Evolutionary conservation across 2,113 vertebrate species (phyloP).

Genomic region (Entelurus aequoreus): DNA sequence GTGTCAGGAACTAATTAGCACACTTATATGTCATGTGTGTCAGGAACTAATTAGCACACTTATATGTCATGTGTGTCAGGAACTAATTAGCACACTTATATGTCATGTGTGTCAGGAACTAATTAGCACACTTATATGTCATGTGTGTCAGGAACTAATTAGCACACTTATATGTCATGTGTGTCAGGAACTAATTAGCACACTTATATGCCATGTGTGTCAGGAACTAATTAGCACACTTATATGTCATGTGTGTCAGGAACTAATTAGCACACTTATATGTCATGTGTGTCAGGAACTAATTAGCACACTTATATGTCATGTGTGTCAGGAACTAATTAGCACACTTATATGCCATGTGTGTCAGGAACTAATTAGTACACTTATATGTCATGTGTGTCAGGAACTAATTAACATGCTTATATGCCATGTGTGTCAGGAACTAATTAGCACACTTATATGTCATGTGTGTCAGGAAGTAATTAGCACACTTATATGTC

Average conservation of each 20-base stretch:
- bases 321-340: constrained; percentile 23
- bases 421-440: no score
- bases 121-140: constrained; percentile 12
- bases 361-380: constrained; percentile 26
- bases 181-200: constrained; percentile 27
- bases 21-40: neutral
- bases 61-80: neutral
- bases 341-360: neutral
- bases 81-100: constrained; percentile 18
- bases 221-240: constrained; percentile 25
- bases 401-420: constrained; percentile 23
- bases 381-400: neutral
- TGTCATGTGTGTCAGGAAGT: no score
- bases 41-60: constrained; percentile 26
- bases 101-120: constrained; percentile 6
- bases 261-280: constrained; percentile 18
- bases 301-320: constrained; percentile 11
- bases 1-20: constrained; percentile 27
- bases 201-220: neutral
- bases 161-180: neutral
- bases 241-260: neutral
- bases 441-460: no score
- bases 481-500: no score
- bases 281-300: constrained; percentile 3
- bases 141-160: constrained; percentile 23